phyloP scores from a whole-genome alignment of 2,797 vertebrate species.

The Holocentrus rufus region DNA sequence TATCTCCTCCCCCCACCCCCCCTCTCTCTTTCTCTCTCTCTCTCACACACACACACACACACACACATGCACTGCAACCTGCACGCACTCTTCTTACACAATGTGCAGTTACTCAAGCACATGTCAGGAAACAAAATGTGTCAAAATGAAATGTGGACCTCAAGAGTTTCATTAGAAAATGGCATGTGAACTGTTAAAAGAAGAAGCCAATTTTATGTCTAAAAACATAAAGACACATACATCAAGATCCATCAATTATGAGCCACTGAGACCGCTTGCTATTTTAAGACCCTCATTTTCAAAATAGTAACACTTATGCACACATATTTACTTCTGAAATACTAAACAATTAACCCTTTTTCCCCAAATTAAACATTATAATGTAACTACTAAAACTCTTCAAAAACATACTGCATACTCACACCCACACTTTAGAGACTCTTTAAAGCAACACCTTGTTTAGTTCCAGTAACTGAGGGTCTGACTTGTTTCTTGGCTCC shows the following conservation, averaged over 20 bases:
- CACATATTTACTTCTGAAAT: slow-evolving; percentile 17
- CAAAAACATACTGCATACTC: slow-evolving; percentile 61
- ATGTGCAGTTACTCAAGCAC: slow-evolving; percentile 42
- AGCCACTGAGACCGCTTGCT: neutral
- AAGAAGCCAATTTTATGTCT: no score
- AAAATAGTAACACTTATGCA: neutral
- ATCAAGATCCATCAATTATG: neutral
- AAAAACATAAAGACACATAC: no score
- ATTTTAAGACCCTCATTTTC: neutral
- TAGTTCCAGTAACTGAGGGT: slow-evolving; percentile 63
- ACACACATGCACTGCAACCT: neutral
- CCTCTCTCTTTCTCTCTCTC: no score
- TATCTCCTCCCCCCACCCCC: no score
- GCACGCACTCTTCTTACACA: slow-evolving; percentile 21
- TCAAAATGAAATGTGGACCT: slow-evolving; percentile 20
- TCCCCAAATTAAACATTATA: neutral
- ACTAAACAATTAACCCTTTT: neutral
- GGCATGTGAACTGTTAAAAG: neutral
- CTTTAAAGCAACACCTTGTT: slow-evolving; percentile 65
- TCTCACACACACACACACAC: neutral
- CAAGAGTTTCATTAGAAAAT: slow-evolving; percentile 3
- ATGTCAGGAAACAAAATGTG: slow-evolving; percentile 40
- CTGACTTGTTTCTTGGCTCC: slow-evolving; percentile 70
- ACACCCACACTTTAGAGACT: slow-evolving; percentile 63
- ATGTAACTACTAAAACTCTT: slow-evolving; percentile 10